These are phyloP conservation scores for Danionella dracula DNA, from an alignment of 2,797 vertebrate species.

Conservation along the genomic window DNA sequence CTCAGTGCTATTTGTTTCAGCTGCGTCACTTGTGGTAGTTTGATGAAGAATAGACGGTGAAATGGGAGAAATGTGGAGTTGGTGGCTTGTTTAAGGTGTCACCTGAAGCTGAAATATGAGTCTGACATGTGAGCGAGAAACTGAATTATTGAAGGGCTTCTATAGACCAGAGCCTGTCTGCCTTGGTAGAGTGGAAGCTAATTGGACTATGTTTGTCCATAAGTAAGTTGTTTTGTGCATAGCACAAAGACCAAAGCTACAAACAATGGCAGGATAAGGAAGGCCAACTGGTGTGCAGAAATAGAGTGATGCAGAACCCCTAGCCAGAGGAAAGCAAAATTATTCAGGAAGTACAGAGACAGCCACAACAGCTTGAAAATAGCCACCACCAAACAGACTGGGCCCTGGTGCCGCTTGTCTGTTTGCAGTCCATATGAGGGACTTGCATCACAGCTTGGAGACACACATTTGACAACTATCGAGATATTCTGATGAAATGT, in stretches of 20 bases:
- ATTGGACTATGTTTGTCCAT: neutral
- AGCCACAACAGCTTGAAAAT: constrained; percentile 2
- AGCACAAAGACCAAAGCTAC: constrained; percentile 27
- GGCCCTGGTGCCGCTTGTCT: neutral
- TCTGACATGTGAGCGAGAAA: constrained; percentile 48
- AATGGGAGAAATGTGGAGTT: constrained; percentile 53
- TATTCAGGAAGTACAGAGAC: constrained; percentile 8
- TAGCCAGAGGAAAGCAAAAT: constrained; percentile 35
- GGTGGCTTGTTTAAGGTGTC: constrained; percentile 39
- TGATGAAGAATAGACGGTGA: constrained; percentile 40
- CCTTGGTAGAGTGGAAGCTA: neutral
- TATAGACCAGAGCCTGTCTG: neutral
- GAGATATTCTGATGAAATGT: too few species aligned
- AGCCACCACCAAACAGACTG: too few species aligned
- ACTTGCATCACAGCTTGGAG: neutral
- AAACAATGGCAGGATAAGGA: constrained; percentile 67
- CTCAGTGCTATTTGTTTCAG: neutral
- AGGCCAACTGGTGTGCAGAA: constrained; percentile 39
- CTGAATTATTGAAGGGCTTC: constrained; percentile 64
- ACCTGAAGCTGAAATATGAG: constrained; percentile 57
- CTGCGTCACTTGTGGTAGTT: constrained; percentile 44
- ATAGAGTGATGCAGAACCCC: constrained; percentile 52
- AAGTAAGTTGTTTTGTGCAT: constrained; percentile 20
- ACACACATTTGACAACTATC: too few species aligned
- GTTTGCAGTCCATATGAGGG: neutral